These are phyloP conservation scores for Sinohyriopsis cumingii DNA, from an alignment of 2,888 invertebrate species.

Conservation along the genomic window DNA sequence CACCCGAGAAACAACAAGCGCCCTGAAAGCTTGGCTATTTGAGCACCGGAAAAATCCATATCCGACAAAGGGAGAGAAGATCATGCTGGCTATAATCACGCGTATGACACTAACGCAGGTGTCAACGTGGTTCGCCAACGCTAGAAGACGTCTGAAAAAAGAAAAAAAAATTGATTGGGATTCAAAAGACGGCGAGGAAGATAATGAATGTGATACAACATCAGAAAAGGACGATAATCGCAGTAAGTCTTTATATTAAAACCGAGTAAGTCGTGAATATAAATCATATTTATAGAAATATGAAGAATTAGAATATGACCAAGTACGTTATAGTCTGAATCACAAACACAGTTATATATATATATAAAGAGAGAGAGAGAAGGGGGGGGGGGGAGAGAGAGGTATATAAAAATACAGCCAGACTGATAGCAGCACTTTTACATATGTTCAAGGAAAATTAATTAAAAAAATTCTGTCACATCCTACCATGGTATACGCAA, in stretches of 20 bases:
- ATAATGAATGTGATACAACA: slow-evolving; percentile 53
- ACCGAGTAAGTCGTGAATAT: too few relatives aligned
- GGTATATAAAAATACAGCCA: not conserved
- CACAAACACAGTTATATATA: too few relatives aligned
- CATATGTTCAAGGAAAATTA: too few relatives aligned
- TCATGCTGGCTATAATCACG: slow-evolving; percentile 94
- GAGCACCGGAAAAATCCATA: slow-evolving; percentile 97
- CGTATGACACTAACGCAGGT: slow-evolving; percentile 94
- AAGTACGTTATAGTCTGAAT: not conserved
- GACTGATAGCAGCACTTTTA: not conserved
- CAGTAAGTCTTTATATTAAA: too few relatives aligned
- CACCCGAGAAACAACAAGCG: slow-evolving; percentile 96
- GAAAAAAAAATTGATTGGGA: slow-evolving; percentile 96
- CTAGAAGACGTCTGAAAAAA: slow-evolving; percentile 92
- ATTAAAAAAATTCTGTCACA: too few relatives aligned
- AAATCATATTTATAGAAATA: too few relatives aligned
- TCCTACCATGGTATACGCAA: too few relatives aligned
- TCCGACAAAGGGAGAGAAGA: slow-evolving; percentile 97
- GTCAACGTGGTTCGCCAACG: slow-evolving; percentile 98
- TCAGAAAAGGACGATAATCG: too few relatives aligned
- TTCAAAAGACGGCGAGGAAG: slow-evolving; percentile 54
- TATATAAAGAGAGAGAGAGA: too few relatives aligned
- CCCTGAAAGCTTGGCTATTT: slow-evolving; percentile 96
- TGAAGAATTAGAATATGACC: too few relatives aligned
- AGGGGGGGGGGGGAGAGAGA: too few relatives aligned